phyloP scores from a whole-genome alignment of 2,113 vertebrate genomes.

The Anas platyrhynchos region DNA sequence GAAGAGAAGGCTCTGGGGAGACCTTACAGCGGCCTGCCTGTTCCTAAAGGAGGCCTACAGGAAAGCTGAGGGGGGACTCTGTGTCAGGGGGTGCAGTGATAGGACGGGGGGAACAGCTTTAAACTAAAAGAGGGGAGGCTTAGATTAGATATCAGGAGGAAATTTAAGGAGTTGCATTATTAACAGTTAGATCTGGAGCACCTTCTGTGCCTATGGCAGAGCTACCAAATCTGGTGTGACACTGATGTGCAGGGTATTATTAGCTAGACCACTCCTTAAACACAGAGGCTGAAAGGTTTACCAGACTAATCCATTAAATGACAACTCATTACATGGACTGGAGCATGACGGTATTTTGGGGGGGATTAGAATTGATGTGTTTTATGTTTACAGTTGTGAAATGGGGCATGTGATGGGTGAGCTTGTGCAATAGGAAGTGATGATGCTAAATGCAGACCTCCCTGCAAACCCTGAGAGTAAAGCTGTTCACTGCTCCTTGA shows the following conservation, averaged over 20 bases:
- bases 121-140: no score
- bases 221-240: background rate
- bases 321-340: background rate
- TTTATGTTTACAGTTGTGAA: background rate
- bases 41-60: no score
- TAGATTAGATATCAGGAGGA: no score
- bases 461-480: no score
- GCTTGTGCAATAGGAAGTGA: background rate
- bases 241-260: background rate
- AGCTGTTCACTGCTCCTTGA: background rate
- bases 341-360: background rate
- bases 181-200: background rate
- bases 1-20: no score
- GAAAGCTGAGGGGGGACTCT: no score
- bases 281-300: background rate
- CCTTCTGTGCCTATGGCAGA: accelerated
- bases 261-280: background rate
- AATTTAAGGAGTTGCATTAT: background rate
- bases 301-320: background rate
- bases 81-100: no score
- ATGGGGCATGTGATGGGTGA: background rate
- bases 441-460: background rate
- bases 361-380: background rate
- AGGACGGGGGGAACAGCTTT: no score
- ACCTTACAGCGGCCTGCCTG: no score